Evolutionary conservation across 2,888 invertebrate genomes (phyloP).

Genomic region (Patella depressa): DNA sequence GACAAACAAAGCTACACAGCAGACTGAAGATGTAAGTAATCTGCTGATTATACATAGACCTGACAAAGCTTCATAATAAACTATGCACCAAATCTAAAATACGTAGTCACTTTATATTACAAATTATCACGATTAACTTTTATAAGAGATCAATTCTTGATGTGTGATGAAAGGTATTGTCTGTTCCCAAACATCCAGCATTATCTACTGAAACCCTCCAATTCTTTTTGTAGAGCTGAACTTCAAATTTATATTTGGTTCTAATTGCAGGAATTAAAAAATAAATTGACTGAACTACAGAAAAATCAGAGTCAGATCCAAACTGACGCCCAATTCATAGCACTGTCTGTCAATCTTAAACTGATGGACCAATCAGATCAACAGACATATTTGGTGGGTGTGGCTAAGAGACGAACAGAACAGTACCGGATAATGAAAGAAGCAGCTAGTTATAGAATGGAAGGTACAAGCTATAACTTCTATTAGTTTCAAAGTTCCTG

Average conservation of each 20-base stretch:
- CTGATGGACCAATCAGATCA: constrained; percentile 35
- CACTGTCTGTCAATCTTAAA: constrained; percentile 35
- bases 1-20: constrained; percentile 25
- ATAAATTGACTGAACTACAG: constrained; percentile 52
- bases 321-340: constrained; percentile 31
- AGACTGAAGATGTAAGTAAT: constrained; percentile 35
- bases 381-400: constrained; percentile 39
- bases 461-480: constrained; percentile 36
- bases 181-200: too few relatives aligned
- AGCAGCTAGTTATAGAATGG: constrained; percentile 46
- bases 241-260: neutral
- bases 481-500: too few relatives aligned
- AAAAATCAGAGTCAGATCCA: constrained; percentile 41
- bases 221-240: too few relatives aligned
- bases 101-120: too few relatives aligned
- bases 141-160: too few relatives aligned
- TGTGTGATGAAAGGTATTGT: too few relatives aligned
- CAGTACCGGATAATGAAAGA: constrained; percentile 46
- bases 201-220: too few relatives aligned
- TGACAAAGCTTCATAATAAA: too few relatives aligned
- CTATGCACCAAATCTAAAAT: too few relatives aligned
- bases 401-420: constrained; percentile 44
- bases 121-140: too few relatives aligned
- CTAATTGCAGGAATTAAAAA: constrained; percentile 50
- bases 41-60: neutral